Evolutionary conservation across 2,797 vertebrate genomes (phyloP).

Genomic region (Pseudotriccus pelzelni): DNA sequence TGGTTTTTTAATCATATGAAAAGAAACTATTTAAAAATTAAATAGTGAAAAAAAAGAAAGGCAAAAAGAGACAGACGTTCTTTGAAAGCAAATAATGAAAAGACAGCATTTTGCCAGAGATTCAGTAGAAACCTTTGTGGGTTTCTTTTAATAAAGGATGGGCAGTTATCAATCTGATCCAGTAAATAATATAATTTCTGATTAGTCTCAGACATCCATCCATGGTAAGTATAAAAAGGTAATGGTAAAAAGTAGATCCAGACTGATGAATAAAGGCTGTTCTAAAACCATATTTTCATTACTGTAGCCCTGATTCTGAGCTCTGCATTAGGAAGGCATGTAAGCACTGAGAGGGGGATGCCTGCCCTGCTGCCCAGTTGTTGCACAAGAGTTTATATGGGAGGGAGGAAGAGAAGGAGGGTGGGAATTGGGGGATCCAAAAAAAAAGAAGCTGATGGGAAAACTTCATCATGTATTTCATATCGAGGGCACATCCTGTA

Average conservation of each 20-base stretch:
- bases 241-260: background rate
- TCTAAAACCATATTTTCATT: background rate
- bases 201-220: background rate
- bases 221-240: background rate
- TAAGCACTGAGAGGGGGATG: background rate
- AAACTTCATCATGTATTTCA: background rate
- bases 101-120: slow-evolving; percentile 9
- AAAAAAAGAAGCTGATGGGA: background rate
- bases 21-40: slow-evolving; percentile 59
- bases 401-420: background rate
- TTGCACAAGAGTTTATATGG: background rate
- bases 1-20: slow-evolving; percentile 48
- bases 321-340: background rate
- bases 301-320: background rate
- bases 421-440: background rate
- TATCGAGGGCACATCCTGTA: background rate
- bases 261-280: background rate
- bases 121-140: background rate
- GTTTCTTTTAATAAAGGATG: background rate
- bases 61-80: background rate
- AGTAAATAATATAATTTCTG: background rate
- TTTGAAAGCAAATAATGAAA: slow-evolving; percentile 49
- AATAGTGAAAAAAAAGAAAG: slow-evolving; percentile 31
- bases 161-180: background rate
- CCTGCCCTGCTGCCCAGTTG: background rate